Evolutionary conservation across 2,888 invertebrate genomes (phyloP).

Genomic region (Oegoconia quadripuncta): DNA sequence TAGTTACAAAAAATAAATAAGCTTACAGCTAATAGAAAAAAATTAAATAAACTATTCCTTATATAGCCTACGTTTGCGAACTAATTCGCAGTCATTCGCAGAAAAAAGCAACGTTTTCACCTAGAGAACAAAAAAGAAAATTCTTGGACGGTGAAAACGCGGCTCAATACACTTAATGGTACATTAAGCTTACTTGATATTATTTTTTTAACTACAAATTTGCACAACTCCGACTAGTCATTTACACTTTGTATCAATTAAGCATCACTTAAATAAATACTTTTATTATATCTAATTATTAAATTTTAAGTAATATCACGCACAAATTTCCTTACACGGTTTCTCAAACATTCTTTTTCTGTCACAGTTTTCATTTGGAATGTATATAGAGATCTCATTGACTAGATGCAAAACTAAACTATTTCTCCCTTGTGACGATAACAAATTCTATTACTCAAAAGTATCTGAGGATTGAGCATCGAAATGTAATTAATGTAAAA

Average conservation of each 20-base stretch:
- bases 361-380: constrained; percentile 24
- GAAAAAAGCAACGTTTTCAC: too few species aligned
- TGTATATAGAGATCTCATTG: constrained; percentile 26
- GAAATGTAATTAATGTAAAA: too few species aligned
- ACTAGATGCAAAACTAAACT: constrained; percentile 25
- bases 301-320: constrained; percentile 67
- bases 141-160: not conserved
- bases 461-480: too few species aligned
- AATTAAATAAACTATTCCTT: constrained; percentile 27
- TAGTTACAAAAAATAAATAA: constrained; percentile 32
- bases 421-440: too few species aligned
- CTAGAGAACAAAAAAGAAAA: too few species aligned
- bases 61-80: too few species aligned
- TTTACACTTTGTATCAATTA: constrained; percentile 35
- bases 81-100: not conserved
- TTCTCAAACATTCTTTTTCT: constrained; percentile 15
- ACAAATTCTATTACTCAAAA: too few species aligned
- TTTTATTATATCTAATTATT: constrained; percentile 34
- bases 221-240: constrained; percentile 41
- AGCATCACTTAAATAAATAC: constrained; percentile 47
- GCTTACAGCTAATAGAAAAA: constrained; percentile 15
- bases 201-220: constrained; percentile 11
- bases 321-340: constrained; percentile 40
- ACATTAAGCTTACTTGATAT: constrained; percentile 5
- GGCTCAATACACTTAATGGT: constrained; percentile 1